Percentiles rank a stretch among this genome's conserved stretches.
These are phyloP conservation scores for Tipula unca DNA, from an alignment of 2,888 invertebrate genomes.

Conservation along the genomic window DNA sequence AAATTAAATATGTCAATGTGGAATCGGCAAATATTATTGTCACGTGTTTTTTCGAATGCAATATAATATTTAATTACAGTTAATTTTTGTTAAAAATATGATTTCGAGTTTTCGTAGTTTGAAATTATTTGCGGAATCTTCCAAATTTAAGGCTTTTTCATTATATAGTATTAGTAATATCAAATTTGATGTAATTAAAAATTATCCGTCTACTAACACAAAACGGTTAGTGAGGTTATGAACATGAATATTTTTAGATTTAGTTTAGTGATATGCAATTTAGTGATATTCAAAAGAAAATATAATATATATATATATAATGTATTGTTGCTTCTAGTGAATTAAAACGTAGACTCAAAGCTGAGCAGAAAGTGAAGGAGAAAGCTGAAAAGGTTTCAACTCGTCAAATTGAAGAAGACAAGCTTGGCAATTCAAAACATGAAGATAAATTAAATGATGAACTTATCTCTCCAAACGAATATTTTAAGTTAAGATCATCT, in stretches of 20 bases:
- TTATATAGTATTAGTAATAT: neutral
- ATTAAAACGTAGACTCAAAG: conserved; percentile 82
- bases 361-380: conserved; percentile 88
- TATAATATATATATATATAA: neutral
- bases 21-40: neutral
- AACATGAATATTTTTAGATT: neutral
- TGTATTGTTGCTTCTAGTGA: conserved; percentile 57
- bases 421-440: conserved; percentile 30
- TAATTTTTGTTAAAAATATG: neutral
- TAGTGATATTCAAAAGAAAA: neutral
- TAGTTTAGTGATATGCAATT: neutral
- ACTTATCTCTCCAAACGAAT: conserved; percentile 91
- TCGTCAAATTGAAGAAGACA: neutral
- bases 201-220: neutral
- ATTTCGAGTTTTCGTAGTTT: neutral
- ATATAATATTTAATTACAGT: neutral
- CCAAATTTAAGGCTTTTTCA: neutral
- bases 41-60: neutral
- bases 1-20: neutral
- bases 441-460: conserved; percentile 51
- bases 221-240: conserved; percentile 20
- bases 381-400: conserved; percentile 65
- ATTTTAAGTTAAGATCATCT: conserved; percentile 75
- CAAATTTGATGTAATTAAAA: neutral
- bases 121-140: neutral